Percentiles rank a stretch among this genome's conserved stretches.
phyloP scores from a whole-genome alignment of 2,113 vertebrate species.

The Cryptoleucopteryx plumbea region DNA sequence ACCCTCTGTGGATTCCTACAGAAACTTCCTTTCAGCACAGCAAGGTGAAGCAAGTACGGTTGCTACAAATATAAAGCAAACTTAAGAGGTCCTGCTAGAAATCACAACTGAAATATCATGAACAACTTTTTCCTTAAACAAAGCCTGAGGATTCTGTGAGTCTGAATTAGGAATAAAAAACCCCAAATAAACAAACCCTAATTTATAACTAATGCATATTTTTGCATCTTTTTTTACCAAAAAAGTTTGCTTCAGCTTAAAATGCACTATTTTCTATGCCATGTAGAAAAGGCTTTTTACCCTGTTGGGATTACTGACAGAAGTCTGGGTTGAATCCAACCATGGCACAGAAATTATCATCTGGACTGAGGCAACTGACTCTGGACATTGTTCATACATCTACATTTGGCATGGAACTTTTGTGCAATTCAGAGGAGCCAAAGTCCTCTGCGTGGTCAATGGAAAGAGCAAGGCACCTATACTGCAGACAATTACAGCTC shows the following conservation, averaged over 20 bases:
- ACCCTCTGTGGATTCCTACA: background rate
- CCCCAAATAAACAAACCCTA: rapidly evolving
- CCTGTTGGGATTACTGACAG: background rate
- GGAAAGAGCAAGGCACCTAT: background rate
- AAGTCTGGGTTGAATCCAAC: background rate
- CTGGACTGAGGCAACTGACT: background rate
- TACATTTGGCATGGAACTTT: background rate
- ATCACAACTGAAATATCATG: background rate
- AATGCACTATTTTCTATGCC: background rate
- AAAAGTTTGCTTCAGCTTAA: background rate
- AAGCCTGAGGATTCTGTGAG: slow-evolving; percentile 23
- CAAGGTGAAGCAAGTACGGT: background rate
- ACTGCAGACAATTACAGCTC: background rate
- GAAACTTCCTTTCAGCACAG: background rate
- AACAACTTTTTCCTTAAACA: background rate
- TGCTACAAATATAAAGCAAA: background rate
- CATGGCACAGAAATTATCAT: background rate
- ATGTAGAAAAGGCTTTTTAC: background rate
- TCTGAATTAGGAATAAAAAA: background rate
- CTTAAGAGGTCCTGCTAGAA: background rate
- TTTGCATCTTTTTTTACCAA: background rate
- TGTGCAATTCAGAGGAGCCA: background rate
- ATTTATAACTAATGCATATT: background rate
- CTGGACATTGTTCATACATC: background rate
- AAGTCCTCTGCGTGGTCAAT: background rate